These are phyloP conservation scores for Thymelicus acteon DNA, from an alignment of 2,888 invertebrate genomes.

Conservation along the genomic window DNA sequence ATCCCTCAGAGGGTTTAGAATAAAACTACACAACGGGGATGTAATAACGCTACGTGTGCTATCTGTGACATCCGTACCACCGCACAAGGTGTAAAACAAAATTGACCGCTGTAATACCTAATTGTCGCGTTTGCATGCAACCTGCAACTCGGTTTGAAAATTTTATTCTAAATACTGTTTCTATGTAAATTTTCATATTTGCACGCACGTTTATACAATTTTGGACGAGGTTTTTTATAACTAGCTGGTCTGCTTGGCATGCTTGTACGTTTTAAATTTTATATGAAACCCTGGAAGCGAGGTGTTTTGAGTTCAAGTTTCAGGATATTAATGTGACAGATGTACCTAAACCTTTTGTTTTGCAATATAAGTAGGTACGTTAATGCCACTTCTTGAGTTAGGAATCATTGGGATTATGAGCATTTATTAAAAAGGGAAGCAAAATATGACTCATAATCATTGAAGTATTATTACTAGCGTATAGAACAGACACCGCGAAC, in stretches of 20 bases:
- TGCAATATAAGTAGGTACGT: no score
- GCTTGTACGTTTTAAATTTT: not conserved
- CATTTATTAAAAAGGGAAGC: no score
- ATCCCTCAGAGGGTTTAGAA: slow-evolving; percentile 55
- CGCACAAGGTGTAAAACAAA: slow-evolving; percentile 45
- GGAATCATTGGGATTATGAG: no score
- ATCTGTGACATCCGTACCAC: slow-evolving; percentile 40
- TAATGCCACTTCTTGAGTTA: no score
- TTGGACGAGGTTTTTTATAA: slow-evolving; percentile 19
- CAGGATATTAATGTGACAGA: no score
- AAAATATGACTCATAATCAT: no score
- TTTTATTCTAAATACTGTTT: slow-evolving; percentile 34
- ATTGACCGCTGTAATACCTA: slow-evolving; percentile 45
- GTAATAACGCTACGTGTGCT: slow-evolving; percentile 55
- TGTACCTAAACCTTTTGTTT: no score
- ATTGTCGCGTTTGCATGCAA: slow-evolving; percentile 47
- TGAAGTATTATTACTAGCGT: no score
- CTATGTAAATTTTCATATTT: slow-evolving; percentile 32
- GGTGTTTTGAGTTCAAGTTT: no score
- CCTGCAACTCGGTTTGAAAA: slow-evolving; percentile 23
- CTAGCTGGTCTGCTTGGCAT: not conserved
- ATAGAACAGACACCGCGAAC: no score
- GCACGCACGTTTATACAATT: slow-evolving; percentile 16
- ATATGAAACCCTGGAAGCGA: not conserved
- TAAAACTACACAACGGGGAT: slow-evolving; percentile 58